A percentile compares a stretch with the other conserved stretches of the same genome.
Evolutionary conservation across 2,113 vertebrate genomes (phyloP).

Genomic region (Tichodroma muraria): DNA sequence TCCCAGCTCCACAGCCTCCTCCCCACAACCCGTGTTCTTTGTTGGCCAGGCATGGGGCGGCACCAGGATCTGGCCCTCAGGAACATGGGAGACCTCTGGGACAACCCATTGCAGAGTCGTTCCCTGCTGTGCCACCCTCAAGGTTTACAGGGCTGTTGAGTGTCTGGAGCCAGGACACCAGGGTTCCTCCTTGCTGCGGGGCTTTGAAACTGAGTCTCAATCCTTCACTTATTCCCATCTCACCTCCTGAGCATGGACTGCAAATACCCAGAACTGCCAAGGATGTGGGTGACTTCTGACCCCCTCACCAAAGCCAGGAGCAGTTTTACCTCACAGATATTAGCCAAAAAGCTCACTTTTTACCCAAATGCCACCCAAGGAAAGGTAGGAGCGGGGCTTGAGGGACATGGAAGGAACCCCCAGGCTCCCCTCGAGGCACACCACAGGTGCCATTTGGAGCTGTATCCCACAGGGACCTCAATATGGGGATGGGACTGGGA

Average conservation of each 20-base stretch:
- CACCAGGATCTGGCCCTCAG: not conserved
- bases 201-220: not conserved
- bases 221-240: not conserved
- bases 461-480: not conserved
- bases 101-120: not conserved
- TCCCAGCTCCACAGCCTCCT: not conserved
- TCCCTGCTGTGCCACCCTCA: not conserved
- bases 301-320: not conserved
- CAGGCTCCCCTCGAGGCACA: not conserved
- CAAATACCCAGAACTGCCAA: not conserved
- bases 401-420: not conserved
- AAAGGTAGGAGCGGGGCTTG: not conserved
- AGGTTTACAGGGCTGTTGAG: not conserved
- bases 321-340: not conserved
- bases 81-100: not conserved
- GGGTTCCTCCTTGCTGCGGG: accelerated
- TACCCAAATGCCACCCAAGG: not conserved
- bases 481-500: not conserved
- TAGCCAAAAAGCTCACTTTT: not conserved
- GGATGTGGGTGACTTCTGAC: not conserved
- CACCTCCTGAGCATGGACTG: not conserved
- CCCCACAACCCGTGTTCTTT: not conserved
- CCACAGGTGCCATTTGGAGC: not conserved
- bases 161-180: not conserved
- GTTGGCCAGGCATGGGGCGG: accelerated